Evolutionary conservation across 2,888 invertebrate genomes (phyloP).

Genomic region (Eurois occulta): DNA sequence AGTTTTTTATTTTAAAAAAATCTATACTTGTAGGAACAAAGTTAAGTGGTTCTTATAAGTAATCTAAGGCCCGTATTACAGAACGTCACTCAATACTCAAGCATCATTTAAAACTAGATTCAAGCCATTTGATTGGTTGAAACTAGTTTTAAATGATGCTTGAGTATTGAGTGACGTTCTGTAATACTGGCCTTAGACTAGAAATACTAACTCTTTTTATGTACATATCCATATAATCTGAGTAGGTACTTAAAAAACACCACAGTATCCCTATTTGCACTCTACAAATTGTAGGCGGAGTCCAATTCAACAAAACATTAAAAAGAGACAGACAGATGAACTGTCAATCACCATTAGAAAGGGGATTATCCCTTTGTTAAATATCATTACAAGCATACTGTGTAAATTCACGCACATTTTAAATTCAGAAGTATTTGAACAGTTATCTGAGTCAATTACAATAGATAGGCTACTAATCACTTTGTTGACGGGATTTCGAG

Average conservation of each 20-base stretch:
- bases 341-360: conserved; percentile 80
- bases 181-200: no score
- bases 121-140: no score
- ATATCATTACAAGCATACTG: conserved; percentile 52
- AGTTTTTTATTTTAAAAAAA: not conserved
- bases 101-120: no score
- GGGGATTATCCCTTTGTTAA: conserved; percentile 72
- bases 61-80: no score
- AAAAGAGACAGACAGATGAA: conserved; percentile 70
- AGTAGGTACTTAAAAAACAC: not conserved
- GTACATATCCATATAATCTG: not conserved
- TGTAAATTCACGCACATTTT: no score
- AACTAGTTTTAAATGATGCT: no score
- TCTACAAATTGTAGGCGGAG: conserved; percentile 72
- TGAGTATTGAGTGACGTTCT: no score
- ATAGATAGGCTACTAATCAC: conserved; percentile 71
- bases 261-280: conserved; percentile 20
- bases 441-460: conserved; percentile 57
- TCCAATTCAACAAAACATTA: conserved; percentile 64
- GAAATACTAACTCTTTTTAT: no score
- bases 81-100: no score
- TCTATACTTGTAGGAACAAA: no score
- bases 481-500: conserved; percentile 72
- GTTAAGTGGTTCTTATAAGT: not conserved
- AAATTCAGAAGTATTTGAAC: conserved; percentile 47